A percentile compares a stretch with the other conserved stretches of the same genome.
These are phyloP conservation scores for Clarias gariepinus DNA, from an alignment of 2,113 vertebrate genomes.

Conservation along the genomic window DNA sequence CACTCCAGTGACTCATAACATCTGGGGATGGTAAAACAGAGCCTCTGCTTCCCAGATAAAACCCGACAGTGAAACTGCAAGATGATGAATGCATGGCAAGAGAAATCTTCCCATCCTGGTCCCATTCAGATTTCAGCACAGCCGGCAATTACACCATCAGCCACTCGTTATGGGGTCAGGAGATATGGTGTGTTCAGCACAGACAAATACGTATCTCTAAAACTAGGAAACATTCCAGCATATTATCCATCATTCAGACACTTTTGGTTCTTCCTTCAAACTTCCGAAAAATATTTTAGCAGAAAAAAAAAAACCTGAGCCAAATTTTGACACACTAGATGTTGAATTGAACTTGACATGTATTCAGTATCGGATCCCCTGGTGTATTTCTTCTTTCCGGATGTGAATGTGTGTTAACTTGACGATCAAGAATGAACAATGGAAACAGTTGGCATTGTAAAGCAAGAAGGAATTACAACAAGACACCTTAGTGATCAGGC, in stretches of 20 bases:
- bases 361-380: neutral
- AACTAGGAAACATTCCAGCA: neutral
- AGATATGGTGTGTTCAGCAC: neutral
- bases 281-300: neutral
- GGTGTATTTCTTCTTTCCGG: neutral
- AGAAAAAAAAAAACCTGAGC: neutral
- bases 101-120: constrained; percentile 13
- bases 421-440: neutral
- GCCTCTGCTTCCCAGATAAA: constrained; percentile 12
- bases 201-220: neutral
- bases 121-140: neutral
- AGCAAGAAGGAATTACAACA: neutral
- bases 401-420: neutral
- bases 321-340: neutral
- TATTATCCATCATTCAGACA: neutral
- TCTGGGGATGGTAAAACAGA: constrained; percentile 17
- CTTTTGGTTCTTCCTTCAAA: neutral
- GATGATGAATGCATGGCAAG: constrained; percentile 15
- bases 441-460: neutral
- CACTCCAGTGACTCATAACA: constrained; percentile 27
- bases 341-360: neutral
- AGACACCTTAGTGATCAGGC: neutral
- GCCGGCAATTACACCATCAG: neutral
- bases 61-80: constrained; percentile 19
- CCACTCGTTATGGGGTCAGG: neutral